Percentiles rank a stretch among this genome's conserved stretches.
These are phyloP conservation scores for Halcyon badia DNA, from an alignment of 2,797 vertebrate genomes.

Conservation along the genomic window DNA sequence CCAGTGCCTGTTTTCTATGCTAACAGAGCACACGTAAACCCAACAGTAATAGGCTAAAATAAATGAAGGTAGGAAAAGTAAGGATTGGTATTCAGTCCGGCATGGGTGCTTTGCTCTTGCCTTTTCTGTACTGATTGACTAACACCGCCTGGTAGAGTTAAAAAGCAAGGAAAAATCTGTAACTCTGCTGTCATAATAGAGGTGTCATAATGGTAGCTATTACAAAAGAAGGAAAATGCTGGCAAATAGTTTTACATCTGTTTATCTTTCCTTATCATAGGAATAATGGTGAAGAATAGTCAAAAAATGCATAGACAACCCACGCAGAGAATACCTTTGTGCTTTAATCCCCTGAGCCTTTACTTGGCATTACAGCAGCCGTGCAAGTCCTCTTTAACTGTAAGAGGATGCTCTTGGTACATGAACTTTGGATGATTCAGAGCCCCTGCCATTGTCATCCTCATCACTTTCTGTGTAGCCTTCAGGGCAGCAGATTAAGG, in stretches of 20 bases:
- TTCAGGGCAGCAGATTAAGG: not conserved
- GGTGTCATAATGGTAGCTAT: not conserved
- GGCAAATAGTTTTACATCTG: not conserved
- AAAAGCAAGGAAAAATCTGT: not conserved
- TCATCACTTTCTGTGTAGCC: not conserved
- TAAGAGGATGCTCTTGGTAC: not conserved
- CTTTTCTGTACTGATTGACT: not conserved
- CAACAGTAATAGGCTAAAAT: not conserved
- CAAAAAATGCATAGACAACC: not conserved
- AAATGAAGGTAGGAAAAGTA: not conserved
- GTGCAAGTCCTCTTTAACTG: not conserved
- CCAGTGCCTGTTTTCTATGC: not conserved
- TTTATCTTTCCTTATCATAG: not conserved
- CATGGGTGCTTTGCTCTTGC: not conserved
- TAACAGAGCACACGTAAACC: not conserved
- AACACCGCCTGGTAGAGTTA: not conserved
- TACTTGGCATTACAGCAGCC: rapidly evolving
- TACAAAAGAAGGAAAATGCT: not conserved
- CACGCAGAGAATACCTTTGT: not conserved
- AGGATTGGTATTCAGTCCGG: not conserved
- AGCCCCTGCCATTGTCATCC: not conserved
- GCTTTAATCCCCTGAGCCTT: not conserved
- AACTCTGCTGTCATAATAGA: not conserved
- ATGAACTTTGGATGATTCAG: not conserved
- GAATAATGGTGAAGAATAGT: not conserved